A percentile compares a stretch with the other conserved stretches of the same genome.
Evolutionary conservation across 2,113 vertebrate genomes (phyloP).

Genomic region (Alces alces): DNA sequence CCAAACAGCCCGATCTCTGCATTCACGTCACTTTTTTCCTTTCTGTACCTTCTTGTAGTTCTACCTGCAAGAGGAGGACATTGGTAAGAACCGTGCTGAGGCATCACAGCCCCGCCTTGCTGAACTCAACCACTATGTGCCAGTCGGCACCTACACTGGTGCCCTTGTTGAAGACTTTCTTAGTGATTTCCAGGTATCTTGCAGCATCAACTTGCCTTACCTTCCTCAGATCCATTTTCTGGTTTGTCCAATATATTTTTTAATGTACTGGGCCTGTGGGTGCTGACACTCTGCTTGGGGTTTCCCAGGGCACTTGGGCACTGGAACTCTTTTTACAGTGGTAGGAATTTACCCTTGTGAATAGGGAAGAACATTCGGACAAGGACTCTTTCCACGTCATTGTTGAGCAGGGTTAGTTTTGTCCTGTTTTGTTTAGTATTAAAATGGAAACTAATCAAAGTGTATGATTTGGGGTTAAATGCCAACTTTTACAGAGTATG

Average conservation of each 20-base stretch:
- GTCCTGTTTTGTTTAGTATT: background rate
- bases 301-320: background rate
- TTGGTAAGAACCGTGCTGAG: slow-evolving; percentile 88
- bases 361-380: fast-evolving
- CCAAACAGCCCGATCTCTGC: fast-evolving
- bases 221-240: background rate
- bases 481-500: background rate
- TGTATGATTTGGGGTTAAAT: background rate
- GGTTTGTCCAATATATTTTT: background rate
- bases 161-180: slow-evolving; percentile 84
- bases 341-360: background rate
- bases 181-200: slow-evolving; percentile 82
- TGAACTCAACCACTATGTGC: slow-evolving; percentile 90
- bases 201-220: background rate
- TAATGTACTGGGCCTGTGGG: background rate
- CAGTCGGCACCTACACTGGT: slow-evolving; percentile 83
- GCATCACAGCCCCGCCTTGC: slow-evolving; percentile 84
- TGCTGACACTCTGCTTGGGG: too few relatives aligned
- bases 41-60: slow-evolving; percentile 75
- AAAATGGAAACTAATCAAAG: background rate
- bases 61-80: slow-evolving; percentile 87
- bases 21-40: background rate
- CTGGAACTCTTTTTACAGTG: background rate
- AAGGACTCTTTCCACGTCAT: background rate
- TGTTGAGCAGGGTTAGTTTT: background rate